Evolutionary conservation across 2,797 vertebrate genomes (phyloP), one percentile per base, ranked within the genome.

Genomic region (Myotis planiceps): DNA sequence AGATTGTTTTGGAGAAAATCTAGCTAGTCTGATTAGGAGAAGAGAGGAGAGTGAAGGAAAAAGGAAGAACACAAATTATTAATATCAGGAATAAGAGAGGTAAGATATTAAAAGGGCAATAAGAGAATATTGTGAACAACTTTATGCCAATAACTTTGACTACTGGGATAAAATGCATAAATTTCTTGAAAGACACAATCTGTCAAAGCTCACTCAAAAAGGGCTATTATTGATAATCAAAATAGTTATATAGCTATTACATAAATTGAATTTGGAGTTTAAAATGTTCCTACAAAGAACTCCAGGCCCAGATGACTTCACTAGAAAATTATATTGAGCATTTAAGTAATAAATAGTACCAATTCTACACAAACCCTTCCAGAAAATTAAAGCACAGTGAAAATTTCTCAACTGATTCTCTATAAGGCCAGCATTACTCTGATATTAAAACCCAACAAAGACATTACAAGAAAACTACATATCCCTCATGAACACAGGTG

Each of bases 201-300:
- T 82, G 58, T 47, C n/a, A 82, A 93, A 74, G 34, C 34, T 93
- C 12, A 75, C n/a, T 65, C 66, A 87, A 81, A 42, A 79, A 47
- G 18, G 83, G 9, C 32, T 88, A 78, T 66, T 63, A 69, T 3
- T 83, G 39, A 49, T 51, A 47, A 81, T 2, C 55, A 75, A 93
- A 47, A 93, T 49, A 83, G n/a, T n/a, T 76, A 68, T 75, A 15
- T 63, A 86, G 49, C 42, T 92, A 72, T 65, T 51, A 63, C 32
- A 42, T 16, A 72, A 74, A 74, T 91, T 93, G 47, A 75, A 58
- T 75, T 88, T 88, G 58, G 53, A 66, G 37, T 82, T 88, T 75
- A 82, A 82, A 75, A 63, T 60, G 55, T 88, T 87, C 29, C 66
- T 69, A 63, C 29, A 76, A 27, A 58, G 55, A 58, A 58, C 19